Conservation (phyloP, 1,140 invertebrate species). For the Littorina saxatilis region DNA sequence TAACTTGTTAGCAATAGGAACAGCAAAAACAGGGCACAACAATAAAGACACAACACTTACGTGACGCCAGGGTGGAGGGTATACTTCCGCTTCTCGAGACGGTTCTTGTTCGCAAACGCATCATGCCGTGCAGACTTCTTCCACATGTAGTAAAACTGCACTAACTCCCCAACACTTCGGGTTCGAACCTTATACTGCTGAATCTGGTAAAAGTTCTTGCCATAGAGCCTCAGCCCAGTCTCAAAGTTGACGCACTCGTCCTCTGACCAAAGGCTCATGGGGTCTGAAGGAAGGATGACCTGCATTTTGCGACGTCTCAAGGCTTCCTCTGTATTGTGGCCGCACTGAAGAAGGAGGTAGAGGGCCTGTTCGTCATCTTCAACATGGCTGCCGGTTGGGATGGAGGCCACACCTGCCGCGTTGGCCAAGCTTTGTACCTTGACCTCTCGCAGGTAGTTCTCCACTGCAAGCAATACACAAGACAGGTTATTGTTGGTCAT, state of each 20-base stretch:
- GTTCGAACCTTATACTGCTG: constrained; percentile 95
- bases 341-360: constrained; percentile 93
- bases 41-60: constrained; percentile 69
- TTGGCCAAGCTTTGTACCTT: constrained; percentile 77
- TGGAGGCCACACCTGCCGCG: constrained; percentile 79
- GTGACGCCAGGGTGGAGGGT: constrained; percentile 87
- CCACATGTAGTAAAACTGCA: constrained; percentile 99
- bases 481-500: no score
- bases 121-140: constrained; percentile 99
- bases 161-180: constrained; percentile 95
- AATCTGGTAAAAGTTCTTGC: constrained; percentile 97
- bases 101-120: constrained; percentile 89
- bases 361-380: constrained; percentile 95
- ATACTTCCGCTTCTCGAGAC: constrained; percentile 92
- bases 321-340: constrained; percentile 95
- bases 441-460: constrained; percentile 88
- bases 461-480: constrained; percentile 73
- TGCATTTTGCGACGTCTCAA: constrained; percentile 87
- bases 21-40: no score
- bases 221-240: constrained; percentile 92
- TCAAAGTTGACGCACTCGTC: constrained; percentile 99
- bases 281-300: constrained; percentile 78
- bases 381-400: constrained; percentile 87
- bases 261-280: constrained; percentile 91
- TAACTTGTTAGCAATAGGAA: no score